phyloP scores from a whole-genome alignment of 2,888 invertebrate genomes.

The Lamellibrachia satsuma region DNA sequence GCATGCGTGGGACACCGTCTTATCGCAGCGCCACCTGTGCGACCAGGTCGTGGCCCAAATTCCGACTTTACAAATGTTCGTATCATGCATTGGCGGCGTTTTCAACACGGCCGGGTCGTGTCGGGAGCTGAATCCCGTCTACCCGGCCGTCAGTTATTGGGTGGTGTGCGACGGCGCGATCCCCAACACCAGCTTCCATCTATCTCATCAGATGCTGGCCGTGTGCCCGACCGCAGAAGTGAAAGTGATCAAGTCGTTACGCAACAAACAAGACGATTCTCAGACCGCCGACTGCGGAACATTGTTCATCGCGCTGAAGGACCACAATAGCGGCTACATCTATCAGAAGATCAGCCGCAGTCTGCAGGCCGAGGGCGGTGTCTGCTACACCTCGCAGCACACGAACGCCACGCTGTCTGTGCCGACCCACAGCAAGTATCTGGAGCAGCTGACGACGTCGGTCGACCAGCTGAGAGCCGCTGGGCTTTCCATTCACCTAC shows the following conservation, averaged over 20 bases:
- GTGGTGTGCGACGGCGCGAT: constrained; percentile 75
- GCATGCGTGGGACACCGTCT: constrained; percentile 80
- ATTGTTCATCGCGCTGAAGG: constrained; percentile 73
- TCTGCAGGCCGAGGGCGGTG: background rate
- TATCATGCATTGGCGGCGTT: constrained; percentile 75
- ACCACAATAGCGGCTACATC: constrained; percentile 73
- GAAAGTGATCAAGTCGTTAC: background rate
- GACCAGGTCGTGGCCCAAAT: constrained; percentile 82
- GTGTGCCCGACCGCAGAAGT: background rate
- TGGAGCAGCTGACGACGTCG: background rate
- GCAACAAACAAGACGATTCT: background rate
- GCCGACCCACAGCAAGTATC: background rate
- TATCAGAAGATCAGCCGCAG: background rate
- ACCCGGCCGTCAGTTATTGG: constrained; percentile 57
- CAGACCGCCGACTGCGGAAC: background rate
- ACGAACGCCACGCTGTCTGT: background rate
- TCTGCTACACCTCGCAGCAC: background rate
- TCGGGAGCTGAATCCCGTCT: background rate
- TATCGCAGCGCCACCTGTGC: constrained; percentile 87
- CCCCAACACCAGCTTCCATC: constrained; percentile 67
- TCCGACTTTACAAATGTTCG: constrained; percentile 71
- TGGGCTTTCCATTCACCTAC: background rate
- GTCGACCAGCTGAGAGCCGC: background rate
- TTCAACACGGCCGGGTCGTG: background rate
- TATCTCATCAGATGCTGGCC: constrained; percentile 71